Evolutionary conservation across 1,140 invertebrate species (phyloP).

Genomic region (Drosophila pandora): DNA sequence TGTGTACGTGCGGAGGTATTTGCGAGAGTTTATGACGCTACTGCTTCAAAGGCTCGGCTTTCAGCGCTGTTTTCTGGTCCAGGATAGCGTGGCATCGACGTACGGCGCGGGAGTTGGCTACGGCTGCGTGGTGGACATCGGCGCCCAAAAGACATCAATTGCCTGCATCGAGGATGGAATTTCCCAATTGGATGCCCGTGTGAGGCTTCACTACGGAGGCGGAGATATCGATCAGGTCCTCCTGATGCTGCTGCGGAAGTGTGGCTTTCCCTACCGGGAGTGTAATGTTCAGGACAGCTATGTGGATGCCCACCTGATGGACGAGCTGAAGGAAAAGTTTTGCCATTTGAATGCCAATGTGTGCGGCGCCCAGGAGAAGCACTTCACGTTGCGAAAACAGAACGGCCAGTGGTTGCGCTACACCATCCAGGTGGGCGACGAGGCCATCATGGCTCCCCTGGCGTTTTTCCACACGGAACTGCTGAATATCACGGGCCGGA

Average conservation of each 20-base stretch:
- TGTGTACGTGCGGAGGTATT: conserved; percentile 94
- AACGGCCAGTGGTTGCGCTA: conserved; percentile 86
- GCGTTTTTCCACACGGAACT: conserved; percentile 95
- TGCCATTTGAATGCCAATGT: conserved; percentile 93
- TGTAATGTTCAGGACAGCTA: conserved; percentile 88
- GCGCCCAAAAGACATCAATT: conserved; percentile 97
- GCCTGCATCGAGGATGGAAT: conserved; percentile 98
- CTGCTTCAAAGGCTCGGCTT: conserved; percentile 94
- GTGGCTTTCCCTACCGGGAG: conserved; percentile 93
- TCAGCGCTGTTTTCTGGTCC: conserved; percentile 92
- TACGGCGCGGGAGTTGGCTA: conserved; percentile 96
- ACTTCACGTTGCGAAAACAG: conserved; percentile 76
- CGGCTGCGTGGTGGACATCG: conserved; percentile 97
- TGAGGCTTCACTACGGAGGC: conserved; percentile 94
- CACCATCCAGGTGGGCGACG: conserved; percentile 94
- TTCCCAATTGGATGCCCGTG: conserved; percentile 93
- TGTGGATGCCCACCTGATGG: conserved; percentile 90
- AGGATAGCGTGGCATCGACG: conserved; percentile 96
- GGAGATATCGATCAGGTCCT: conserved; percentile 94
- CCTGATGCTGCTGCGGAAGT: conserved; percentile 93
- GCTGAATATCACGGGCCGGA: conserved; percentile 90
- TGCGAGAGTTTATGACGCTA: conserved; percentile 93
- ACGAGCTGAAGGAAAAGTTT: conserved; percentile 94
- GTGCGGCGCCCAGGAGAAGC: conserved; percentile 75
- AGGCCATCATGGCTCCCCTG: conserved; percentile 95